Percentiles rank a stretch among this genome's conserved stretches.
phyloP scores from a whole-genome alignment of 1,140 invertebrate genomes.

The Zaprionus africanus region DNA sequence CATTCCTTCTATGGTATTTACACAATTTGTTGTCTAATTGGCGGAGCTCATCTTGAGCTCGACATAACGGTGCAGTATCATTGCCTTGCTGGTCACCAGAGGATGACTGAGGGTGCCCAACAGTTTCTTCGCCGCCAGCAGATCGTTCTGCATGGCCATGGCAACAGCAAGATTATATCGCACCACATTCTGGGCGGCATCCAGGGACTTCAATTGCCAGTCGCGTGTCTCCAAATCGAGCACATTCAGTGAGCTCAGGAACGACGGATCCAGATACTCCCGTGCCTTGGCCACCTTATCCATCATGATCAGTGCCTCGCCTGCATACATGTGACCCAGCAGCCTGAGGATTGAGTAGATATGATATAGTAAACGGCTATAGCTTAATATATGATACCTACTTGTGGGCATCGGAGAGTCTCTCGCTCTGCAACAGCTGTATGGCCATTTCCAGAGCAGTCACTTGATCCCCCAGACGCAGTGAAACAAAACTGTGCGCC shows the following conservation, averaged over 20 bases:
- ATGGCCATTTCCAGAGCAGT: conserved; percentile 91
- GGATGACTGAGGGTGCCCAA: conserved; percentile 89
- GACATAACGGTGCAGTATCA: conserved; percentile 90
- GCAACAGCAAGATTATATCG: conserved; percentile 93
- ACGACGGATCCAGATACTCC: conserved; percentile 92
- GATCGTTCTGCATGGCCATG: conserved; percentile 90
- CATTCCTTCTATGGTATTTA: conserved; percentile 68
- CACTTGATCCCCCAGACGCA: conserved; percentile 93
- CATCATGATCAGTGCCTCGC: conserved; percentile 93
- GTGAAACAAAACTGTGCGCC: conserved; percentile 92
- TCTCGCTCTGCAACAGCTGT: conserved; percentile 66
- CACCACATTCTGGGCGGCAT: conserved; percentile 88
- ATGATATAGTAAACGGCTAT: neutral
- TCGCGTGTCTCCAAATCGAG: conserved; percentile 84
- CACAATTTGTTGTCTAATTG: conserved; percentile 72
- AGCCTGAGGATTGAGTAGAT: conserved; percentile 86
- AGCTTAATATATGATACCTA: conserved; percentile 6
- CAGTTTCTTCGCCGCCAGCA: conserved; percentile 89
- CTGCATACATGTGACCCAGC: conserved; percentile 94
- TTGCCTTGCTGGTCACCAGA: conserved; percentile 86
- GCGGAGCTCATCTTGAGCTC: conserved; percentile 82
- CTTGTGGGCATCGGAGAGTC: conserved; percentile 81
- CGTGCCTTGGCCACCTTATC: conserved; percentile 94
- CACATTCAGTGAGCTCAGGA: conserved; percentile 86
- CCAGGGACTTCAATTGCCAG: conserved; percentile 89